Evolutionary conservation across 2,888 invertebrate genomes (phyloP).

Genomic region (Mimumesa dahlbomi): DNA sequence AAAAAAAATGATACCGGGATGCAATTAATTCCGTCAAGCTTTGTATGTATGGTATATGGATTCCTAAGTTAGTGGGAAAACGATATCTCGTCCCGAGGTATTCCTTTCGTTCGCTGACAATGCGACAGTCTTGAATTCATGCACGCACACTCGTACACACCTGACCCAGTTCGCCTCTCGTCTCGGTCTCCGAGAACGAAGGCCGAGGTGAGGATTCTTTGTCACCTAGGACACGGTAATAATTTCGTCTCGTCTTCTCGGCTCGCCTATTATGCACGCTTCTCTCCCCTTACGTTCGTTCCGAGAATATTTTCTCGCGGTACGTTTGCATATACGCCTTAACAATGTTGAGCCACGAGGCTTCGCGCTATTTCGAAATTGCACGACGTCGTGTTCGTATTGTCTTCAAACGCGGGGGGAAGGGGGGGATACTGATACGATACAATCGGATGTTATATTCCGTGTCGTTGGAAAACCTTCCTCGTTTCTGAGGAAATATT

Average conservation of each 20-base stretch:
- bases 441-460: too few relatives aligned
- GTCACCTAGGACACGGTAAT: slow-evolving; percentile 53
- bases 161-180: slow-evolving; percentile 57
- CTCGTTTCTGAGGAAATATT: too few relatives aligned
- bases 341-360: slow-evolving; percentile 32
- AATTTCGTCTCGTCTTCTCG: slow-evolving; percentile 51
- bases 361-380: slow-evolving; percentile 21
- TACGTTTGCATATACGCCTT: slow-evolving; percentile 7
- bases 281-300: slow-evolving; percentile 20
- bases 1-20: slow-evolving; percentile 4
- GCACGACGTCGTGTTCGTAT: slow-evolving; percentile 8
- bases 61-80: slow-evolving; percentile 26
- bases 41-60: slow-evolving; percentile 18
- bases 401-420: too few relatives aligned
- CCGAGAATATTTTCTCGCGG: slow-evolving; percentile 18
- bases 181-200: slow-evolving; percentile 43
- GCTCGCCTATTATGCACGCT: slow-evolving; percentile 36
- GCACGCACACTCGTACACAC: slow-evolving; percentile 13
- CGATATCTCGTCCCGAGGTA: slow-evolving; percentile 26
- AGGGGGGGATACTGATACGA: too few relatives aligned
- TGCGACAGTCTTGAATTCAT: slow-evolving; percentile 38
- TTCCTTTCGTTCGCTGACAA: slow-evolving; percentile 37
- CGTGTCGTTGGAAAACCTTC: too few relatives aligned
- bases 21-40: slow-evolving; percentile 42
- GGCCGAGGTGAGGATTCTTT: slow-evolving; percentile 60